Conservation (phyloP, 2,888 invertebrate genomes). For the Synergus japonicus region DNA sequence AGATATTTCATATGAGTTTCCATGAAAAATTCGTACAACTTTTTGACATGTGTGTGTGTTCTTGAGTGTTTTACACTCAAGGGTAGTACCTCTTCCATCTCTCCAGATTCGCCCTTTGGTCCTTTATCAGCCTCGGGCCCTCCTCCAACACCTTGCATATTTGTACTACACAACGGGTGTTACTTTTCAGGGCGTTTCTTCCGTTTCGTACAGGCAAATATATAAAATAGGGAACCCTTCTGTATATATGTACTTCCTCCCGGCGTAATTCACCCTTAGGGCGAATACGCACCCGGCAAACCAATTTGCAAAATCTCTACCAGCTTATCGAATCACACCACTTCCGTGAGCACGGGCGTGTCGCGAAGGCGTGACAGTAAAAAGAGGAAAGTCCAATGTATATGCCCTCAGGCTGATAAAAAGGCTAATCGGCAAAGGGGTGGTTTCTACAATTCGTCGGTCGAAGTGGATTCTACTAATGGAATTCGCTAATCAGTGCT, state of each 20-base stretch:
- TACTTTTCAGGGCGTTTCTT: constrained; percentile 45
- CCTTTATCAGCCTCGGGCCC: constrained; percentile 35
- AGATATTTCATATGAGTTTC: background rate
- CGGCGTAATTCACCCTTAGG: constrained; percentile 40
- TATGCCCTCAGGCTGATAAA: constrained; percentile 36
- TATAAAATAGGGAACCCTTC: constrained; percentile 45
- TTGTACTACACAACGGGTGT: constrained; percentile 42
- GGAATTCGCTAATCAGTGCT: constrained; percentile 15
- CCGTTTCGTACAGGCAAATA: constrained; percentile 44
- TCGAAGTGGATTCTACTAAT: constrained; percentile 20
- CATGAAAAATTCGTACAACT: background rate
- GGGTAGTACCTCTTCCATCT: constrained; percentile 3
- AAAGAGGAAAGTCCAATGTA: constrained; percentile 12
- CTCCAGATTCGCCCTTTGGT: constrained; percentile 1
- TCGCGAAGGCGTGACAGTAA: constrained; percentile 41
- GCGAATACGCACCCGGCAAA: constrained; percentile 49
- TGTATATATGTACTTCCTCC: constrained; percentile 40
- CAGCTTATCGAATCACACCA: constrained; percentile 61
- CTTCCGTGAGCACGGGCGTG: constrained; percentile 45
- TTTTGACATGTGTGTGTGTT: too few species aligned
- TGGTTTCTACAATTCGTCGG: constrained; percentile 12
- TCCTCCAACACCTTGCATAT: constrained; percentile 45
- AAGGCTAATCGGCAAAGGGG: constrained; percentile 20
- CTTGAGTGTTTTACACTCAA: background rate
- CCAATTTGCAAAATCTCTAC: constrained; percentile 66